Base-by-base conservation (phyloP, 2,113 vertebrate species). In the Petromus typicus region DNA sequence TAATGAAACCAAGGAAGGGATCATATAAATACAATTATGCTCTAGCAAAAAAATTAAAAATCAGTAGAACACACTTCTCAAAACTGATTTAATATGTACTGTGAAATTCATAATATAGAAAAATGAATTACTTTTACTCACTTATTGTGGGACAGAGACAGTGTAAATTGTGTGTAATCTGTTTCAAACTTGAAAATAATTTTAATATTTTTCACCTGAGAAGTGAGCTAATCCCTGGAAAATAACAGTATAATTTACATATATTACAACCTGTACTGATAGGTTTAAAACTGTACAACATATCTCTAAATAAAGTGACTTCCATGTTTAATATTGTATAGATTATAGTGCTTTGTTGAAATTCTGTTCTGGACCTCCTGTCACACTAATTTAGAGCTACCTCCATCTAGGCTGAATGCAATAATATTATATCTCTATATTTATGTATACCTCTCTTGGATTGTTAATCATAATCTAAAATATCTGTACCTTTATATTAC, bases 281-380 rank as follows among this genome's bases (percentile, higher is more conserved):
- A 92, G 56, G 37, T 79, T 96, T 86, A 86, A 94, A 95, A 96
- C 66, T 91, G 88, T 9, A 71, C 4, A 76, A 64, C 95, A 78
- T 82, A 88, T 3, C 5, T 32, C 85, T 75, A 90, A 94, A 76
- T 94, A 69, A 25, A 81, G 23, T 69, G 37, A 40, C 34, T 27
- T 87, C 18, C 7, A 43, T 87, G 59, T 45, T n/a, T 63, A 95
- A 90, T 76, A 94, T 18, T 84, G 34, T 94, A 56, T 30, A 66
- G 43, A 90, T 86, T 88, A 85, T 34, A 81, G 51, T 1, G 2
- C 45, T 84, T 78, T 92, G 45, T 71, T 92, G 84, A 96, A 94
- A 90, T 51, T 78, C 73, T 8, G n/a, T 90, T 90, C 48, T 81
- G 1, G 40, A 92, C 14, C 92, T 93, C 37, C 83, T 37, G 4